These are phyloP conservation scores for Sceloporus tristichus DNA, from an alignment of 2,113 vertebrate genomes.

Conservation along the genomic window DNA sequence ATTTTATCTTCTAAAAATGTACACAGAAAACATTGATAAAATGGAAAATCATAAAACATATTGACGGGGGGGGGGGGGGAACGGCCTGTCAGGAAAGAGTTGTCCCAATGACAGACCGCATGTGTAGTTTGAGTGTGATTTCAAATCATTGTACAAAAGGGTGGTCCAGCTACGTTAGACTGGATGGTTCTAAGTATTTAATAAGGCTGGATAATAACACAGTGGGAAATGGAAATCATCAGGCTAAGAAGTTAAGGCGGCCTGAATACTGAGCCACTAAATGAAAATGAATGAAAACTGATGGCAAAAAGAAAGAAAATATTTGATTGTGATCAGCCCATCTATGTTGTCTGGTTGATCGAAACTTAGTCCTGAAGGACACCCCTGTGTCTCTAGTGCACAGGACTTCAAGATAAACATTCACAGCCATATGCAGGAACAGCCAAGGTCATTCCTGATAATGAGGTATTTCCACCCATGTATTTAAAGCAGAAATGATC, in stretches of 20 bases:
- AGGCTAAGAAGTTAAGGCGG: background rate
- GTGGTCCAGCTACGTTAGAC: background rate
- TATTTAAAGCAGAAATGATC: background rate
- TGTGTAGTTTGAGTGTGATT: background rate
- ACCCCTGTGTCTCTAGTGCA: conserved; percentile 14
- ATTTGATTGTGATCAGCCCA: background rate
- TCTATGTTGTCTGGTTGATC: background rate
- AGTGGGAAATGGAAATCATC: background rate
- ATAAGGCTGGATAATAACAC: background rate
- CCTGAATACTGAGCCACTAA: no score
- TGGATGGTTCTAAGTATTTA: background rate
- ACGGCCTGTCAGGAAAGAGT: no score
- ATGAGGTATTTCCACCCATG: background rate
- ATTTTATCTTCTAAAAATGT: no score
- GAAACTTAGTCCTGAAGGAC: background rate
- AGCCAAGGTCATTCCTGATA: background rate
- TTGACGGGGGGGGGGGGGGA: no score
- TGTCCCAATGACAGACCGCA: no score
- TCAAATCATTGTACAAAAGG: background rate
- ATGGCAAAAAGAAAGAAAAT: background rate
- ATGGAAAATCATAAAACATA: no score
- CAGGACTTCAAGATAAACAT: conserved; percentile 1
- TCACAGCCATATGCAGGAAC: background rate
- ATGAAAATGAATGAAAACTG: background rate
- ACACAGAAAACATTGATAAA: no score